phyloP scores from a whole-genome alignment of 1,140 invertebrate genomes.

The Drosophila melanica region DNA sequence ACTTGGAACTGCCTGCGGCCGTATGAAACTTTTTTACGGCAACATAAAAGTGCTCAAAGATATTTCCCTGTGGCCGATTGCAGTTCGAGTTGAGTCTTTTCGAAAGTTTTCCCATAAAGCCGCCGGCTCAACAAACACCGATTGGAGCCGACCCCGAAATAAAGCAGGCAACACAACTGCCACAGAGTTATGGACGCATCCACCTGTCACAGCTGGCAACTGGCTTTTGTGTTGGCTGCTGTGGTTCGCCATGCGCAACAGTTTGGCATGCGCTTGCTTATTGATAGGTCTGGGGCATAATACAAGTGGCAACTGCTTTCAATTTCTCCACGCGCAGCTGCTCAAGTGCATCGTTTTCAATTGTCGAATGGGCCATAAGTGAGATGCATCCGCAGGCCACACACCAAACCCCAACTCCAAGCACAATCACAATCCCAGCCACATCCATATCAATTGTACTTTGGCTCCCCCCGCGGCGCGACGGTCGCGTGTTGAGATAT shows the following conservation, averaged over 20 bases:
- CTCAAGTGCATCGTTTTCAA: slow-evolving; percentile 43
- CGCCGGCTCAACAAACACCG: slow-evolving; percentile 13
- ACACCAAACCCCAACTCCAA: background rate
- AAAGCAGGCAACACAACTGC: slow-evolving; percentile 5
- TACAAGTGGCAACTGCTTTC: slow-evolving; percentile 37
- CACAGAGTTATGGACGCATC: slow-evolving; percentile 11
- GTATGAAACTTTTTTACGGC: slow-evolving; percentile 69
- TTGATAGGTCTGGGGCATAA: slow-evolving; percentile 62
- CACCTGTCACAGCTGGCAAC: slow-evolving; percentile 20
- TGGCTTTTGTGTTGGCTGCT: background rate
- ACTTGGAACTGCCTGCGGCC: slow-evolving; percentile 56
- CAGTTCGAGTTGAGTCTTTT: slow-evolving; percentile 5
- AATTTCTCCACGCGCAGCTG: slow-evolving; percentile 22
- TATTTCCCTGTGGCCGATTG: slow-evolving; percentile 35
- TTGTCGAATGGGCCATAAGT: slow-evolving; percentile 53
- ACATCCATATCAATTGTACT: slow-evolving; percentile 62
- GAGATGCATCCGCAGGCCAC: slow-evolving; percentile 46
- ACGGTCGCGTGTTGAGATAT: slow-evolving; percentile 6
- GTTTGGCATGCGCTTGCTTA: slow-evolving; percentile 52
- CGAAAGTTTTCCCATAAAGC: slow-evolving; percentile 45
- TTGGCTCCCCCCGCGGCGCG: slow-evolving; percentile 25
- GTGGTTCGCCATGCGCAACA: slow-evolving; percentile 49
- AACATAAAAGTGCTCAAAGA: slow-evolving; percentile 60
- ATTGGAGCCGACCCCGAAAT: background rate
- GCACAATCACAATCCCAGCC: background rate